Conservation (phyloP, 2,888 invertebrate species). For the Macrosoma leucophasiata region DNA sequence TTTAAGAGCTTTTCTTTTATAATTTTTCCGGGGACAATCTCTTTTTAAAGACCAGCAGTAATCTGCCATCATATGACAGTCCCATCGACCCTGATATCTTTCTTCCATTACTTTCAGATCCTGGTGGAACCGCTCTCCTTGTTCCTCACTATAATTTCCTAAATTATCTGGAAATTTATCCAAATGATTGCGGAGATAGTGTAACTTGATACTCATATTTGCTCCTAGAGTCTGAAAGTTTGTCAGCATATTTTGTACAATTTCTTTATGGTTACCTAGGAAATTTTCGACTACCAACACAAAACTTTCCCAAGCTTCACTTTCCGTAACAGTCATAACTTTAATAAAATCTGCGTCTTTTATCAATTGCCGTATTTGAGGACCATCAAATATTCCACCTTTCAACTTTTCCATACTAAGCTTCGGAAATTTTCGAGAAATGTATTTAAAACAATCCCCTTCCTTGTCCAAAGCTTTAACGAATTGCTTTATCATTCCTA, state of each 20-base stretch:
- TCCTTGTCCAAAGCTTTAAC: too few relatives aligned
- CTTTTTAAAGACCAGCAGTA: conserved; percentile 12
- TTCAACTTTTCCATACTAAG: too few relatives aligned
- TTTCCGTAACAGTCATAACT: too few relatives aligned
- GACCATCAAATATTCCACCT: too few relatives aligned
- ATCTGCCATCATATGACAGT: conserved; percentile 11
- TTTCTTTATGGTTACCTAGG: conserved; percentile 3
- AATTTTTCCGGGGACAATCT: conserved; percentile 7
- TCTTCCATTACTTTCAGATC: conserved; percentile 6
- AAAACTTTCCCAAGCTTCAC: too few relatives aligned
- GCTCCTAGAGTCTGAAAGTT: conserved; percentile 4
- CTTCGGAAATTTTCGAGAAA: too few relatives aligned
- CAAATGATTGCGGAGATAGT: conserved; percentile 3
- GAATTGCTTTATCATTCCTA: too few relatives aligned
- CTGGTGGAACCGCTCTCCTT: too few relatives aligned
- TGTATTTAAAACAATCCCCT: too few relatives aligned
- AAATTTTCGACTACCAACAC: too few relatives aligned
- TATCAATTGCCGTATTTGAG: too few relatives aligned
- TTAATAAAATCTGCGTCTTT: too few relatives aligned
- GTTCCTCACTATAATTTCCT: conserved; percentile 9
- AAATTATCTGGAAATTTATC: conserved; percentile 12
- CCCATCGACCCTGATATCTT: conserved; percentile 9
- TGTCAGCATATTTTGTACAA: conserved; percentile 1
- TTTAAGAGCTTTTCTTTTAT: conserved; percentile 14
- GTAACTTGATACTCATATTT: conserved; percentile 6